A percentile compares a stretch with the other conserved stretches of the same genome.
Conservation (phyloP, 2,113 vertebrate genomes). For the Lamprotornis superbus region DNA sequence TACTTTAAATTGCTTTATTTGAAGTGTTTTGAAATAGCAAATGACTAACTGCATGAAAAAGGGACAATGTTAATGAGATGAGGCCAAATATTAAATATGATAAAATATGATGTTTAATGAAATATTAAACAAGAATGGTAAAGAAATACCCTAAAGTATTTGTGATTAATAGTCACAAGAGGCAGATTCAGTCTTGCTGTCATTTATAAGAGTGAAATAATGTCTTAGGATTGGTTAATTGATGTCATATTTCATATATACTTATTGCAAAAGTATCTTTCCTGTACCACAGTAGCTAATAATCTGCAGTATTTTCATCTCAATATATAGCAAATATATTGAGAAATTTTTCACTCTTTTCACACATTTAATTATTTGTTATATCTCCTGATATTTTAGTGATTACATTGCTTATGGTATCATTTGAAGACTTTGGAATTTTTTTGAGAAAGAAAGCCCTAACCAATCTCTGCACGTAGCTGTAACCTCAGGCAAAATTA, state of each 20-base stretch:
- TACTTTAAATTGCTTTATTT: background rate
- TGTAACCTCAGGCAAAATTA: conserved; percentile 3
- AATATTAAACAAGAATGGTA: background rate
- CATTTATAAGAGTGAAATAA: background rate
- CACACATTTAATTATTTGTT: background rate
- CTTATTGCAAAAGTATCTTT: background rate
- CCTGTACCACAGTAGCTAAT: background rate
- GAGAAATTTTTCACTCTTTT: background rate
- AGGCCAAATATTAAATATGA: background rate
- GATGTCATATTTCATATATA: background rate
- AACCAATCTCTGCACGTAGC: background rate
- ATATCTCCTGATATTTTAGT: background rate
- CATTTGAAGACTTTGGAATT: background rate
- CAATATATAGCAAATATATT: background rate
- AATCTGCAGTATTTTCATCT: background rate
- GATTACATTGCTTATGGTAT: background rate
- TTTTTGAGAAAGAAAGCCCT: background rate
- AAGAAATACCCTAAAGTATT: background rate
- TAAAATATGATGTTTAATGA: background rate
- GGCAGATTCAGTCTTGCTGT: background rate
- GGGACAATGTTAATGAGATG: background rate
- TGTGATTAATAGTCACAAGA: background rate
- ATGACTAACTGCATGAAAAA: background rate
- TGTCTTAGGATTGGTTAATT: background rate
- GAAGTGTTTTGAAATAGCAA: background rate